A percentile compares a stretch with the other conserved stretches of the same genome.
phyloP scores from a whole-genome alignment of 2,113 vertebrate species.

The Tretioscincus oriximinensis region DNA sequence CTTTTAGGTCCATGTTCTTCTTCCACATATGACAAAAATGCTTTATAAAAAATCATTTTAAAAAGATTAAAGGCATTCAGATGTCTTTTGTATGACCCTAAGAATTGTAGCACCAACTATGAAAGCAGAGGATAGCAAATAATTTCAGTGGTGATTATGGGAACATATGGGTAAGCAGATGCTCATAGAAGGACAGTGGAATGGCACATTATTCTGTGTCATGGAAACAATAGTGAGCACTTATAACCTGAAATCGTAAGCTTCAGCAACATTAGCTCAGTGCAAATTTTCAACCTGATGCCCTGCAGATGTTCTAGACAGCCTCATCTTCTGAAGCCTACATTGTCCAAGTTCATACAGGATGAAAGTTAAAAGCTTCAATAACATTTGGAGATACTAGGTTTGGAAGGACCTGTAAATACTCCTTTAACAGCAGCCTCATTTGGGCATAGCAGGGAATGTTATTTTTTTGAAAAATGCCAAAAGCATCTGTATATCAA shows the following conservation, averaged over 20 bases:
- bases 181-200: neutral
- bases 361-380: no score
- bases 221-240: neutral
- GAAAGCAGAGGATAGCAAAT: neutral
- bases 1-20: neutral
- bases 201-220: neutral
- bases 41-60: neutral
- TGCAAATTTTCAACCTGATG: neutral
- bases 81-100: neutral
- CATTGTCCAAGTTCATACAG: no score
- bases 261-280: neutral
- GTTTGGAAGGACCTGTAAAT: neutral
- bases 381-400: no score
- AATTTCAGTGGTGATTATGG: neutral
- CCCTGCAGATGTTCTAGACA: neutral
- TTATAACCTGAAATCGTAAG: neutral
- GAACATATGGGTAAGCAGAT: neutral
- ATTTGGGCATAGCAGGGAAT: neutral
- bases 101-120: neutral
- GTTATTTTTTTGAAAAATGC: neutral
- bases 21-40: neutral
- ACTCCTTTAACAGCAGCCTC: neutral
- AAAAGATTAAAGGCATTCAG: neutral
- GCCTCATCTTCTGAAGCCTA: no score
- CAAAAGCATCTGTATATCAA: neutral